phyloP scores from a whole-genome alignment of 1,140 invertebrate species.

The Neodiprion virginianus region DNA sequence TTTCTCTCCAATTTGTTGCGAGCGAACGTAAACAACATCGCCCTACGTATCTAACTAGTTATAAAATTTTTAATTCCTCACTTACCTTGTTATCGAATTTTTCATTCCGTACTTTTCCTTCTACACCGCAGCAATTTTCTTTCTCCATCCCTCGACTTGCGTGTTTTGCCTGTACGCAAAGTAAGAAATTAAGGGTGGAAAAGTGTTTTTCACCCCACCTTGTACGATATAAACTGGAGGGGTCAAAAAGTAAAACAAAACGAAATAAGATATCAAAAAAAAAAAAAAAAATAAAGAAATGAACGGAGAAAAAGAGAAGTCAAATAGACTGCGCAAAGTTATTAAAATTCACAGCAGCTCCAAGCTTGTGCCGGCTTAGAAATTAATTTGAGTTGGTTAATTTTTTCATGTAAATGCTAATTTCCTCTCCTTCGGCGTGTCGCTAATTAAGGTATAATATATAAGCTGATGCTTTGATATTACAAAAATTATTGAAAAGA shows the following conservation, averaged over 20 bases:
- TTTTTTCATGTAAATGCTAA: constrained; percentile 8
- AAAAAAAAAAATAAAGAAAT: background rate
- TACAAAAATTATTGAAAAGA: constrained; percentile 6
- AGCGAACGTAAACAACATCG: too few species aligned
- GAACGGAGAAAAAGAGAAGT: too few species aligned
- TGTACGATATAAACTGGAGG: background rate
- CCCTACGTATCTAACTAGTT: too few species aligned
- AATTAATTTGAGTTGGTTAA: constrained; percentile 8
- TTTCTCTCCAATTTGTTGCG: too few species aligned
- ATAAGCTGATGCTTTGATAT: background rate
- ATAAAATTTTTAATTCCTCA: too few species aligned
- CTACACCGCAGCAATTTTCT: too few species aligned
- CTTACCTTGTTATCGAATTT: too few species aligned
- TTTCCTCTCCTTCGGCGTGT: background rate
- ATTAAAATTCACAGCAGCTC: constrained; percentile 3
- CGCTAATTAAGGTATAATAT: background rate
- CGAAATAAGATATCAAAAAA: background rate
- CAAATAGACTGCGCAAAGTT: background rate
- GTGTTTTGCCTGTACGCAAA: too few species aligned
- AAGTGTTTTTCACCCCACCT: too few species aligned
- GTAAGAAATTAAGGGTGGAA: too few species aligned
- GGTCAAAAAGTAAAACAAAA: background rate
- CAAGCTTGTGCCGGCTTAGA: background rate
- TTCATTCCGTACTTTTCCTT: too few species aligned
- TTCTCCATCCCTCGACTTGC: too few species aligned